Base-by-base conservation (phyloP, 2,113 vertebrate genomes). In the Clupea harengus region DNA sequence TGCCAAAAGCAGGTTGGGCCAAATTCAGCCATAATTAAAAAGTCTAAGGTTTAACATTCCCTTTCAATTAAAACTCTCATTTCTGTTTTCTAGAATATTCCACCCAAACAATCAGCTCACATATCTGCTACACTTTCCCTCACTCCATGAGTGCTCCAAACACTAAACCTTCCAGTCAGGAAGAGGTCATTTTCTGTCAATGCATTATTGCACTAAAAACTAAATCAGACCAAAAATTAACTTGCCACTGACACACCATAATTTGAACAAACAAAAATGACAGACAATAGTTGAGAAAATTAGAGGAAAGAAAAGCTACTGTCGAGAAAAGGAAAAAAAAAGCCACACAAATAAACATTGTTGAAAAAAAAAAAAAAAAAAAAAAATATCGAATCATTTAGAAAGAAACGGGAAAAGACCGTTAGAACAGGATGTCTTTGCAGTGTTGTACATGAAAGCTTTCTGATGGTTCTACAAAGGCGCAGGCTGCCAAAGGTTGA, bases 121-220 rank as follows among this genome's bases (percentile, higher is more conserved):
- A 78, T 75, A 15, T 78, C 72, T 39, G 72, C 72, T 78, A 78
- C 72, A 78, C 72, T 78, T 78, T 13, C 67, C 20, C 18, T 8
- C 9, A 81, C 3, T 83, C 10, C 32, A 60, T 45, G 44, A 85
- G 32, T n/a, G n/a, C 32, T 78, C 32, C 28, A 15, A 44, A 52
- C 47, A 85, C 85, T 90, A 86, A 90, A 86, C 85, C 82, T 84
- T 88, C 45, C 72, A 57, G 64, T 84, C 49, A 67, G 84, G 81
- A 93, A 88, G 92, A 93, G 95, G 87, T 86, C 86, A 90, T 94
- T 93, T 92, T 95, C 95, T 64, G 86, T 91, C 91, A 94, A 95
- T 88, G 92, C 91, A 95, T 98, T 97, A 99, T 97, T 99, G 97
- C 97, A 97, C 97, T 96, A 96, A 95, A 97, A 95, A 93, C 95